These are phyloP conservation scores for Priapulus caudatus DNA, from an alignment of 2,888 invertebrate genomes.

Conservation along the genomic window DNA sequence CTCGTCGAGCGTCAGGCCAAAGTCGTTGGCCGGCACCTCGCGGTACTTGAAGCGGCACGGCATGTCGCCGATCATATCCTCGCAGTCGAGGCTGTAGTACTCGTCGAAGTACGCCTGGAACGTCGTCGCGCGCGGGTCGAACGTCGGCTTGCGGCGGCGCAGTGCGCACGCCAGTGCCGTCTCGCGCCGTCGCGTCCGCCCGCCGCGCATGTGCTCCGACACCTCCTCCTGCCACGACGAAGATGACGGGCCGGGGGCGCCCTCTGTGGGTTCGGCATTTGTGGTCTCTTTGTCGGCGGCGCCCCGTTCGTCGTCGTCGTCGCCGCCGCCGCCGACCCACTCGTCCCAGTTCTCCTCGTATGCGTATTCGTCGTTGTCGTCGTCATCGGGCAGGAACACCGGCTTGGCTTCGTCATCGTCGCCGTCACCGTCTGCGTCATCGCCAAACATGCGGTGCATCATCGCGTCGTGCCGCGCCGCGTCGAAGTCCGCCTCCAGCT, in stretches of 20 bases:
- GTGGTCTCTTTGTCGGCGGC: constrained; percentile 41
- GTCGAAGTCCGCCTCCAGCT: constrained; percentile 65
- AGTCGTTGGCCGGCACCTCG: constrained; percentile 70
- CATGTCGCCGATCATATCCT: constrained; percentile 78
- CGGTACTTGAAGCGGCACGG: constrained; percentile 85
- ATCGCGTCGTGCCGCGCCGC: constrained; percentile 70
- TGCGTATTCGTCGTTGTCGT: constrained; percentile 44
- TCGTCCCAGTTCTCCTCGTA: constrained; percentile 54
- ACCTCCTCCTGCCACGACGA: not conserved
- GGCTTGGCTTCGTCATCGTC: constrained; percentile 58
- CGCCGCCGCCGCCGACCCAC: constrained; percentile 36
- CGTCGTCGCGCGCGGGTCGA: constrained; percentile 59
- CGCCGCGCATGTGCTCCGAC: not conserved
- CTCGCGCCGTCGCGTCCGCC: constrained; percentile 34
- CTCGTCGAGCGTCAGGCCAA: constrained; percentile 79
- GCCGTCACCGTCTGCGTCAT: constrained; percentile 66
- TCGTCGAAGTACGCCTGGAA: constrained; percentile 84
- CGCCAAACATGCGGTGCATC: constrained; percentile 68
- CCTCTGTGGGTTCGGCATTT: constrained; percentile 37
- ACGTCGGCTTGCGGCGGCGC: constrained; percentile 63
- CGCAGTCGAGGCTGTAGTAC: constrained; percentile 86
- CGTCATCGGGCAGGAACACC: constrained; percentile 62
- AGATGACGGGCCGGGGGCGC: constrained; percentile 47
- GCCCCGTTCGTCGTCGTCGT: constrained; percentile 41
- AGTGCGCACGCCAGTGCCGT: constrained; percentile 54